A percentile compares a stretch with the other conserved stretches of the same genome.
Conservation (phyloP, 2,888 invertebrate species). For the Celastrina argiolus region DNA sequence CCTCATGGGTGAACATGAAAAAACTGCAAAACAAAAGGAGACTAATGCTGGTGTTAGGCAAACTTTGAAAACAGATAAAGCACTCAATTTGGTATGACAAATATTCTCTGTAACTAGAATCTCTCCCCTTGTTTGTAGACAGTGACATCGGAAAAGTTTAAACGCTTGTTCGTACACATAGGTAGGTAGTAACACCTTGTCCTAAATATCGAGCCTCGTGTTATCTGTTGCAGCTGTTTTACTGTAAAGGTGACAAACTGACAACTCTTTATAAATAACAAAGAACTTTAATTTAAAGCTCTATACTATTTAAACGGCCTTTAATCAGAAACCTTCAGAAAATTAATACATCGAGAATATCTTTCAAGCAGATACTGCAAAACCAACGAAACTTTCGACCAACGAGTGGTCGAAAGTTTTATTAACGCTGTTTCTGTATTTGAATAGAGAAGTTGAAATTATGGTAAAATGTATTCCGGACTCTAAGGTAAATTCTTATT, state of each 20-base stretch:
- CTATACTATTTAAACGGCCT: no score
- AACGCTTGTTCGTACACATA: not conserved
- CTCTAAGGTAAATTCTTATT: not conserved
- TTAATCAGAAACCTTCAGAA: not conserved
- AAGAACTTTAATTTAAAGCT: not conserved
- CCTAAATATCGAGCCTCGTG: not conserved
- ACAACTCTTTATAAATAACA: not conserved
- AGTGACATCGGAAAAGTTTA: not conserved
- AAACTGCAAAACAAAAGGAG: not conserved
- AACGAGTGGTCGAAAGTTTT: not conserved
- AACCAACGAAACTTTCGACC: no score
- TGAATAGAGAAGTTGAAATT: not conserved
- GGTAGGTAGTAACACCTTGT: not conserved
- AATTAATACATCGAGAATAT: not conserved
- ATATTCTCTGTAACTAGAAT: not conserved
- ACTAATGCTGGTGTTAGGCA: not conserved
- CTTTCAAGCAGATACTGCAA: no score
- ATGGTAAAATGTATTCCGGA: not conserved
- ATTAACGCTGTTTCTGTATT: not conserved
- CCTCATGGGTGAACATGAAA: slow-evolving; percentile 5
- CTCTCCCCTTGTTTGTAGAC: not conserved
- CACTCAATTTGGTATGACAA: not conserved
- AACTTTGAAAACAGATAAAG: not conserved
- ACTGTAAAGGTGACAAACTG: not conserved
- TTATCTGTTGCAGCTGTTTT: not conserved